Conservation (phyloP, 1,140 invertebrate genomes). For the Drosophila kanapiae region DNA sequence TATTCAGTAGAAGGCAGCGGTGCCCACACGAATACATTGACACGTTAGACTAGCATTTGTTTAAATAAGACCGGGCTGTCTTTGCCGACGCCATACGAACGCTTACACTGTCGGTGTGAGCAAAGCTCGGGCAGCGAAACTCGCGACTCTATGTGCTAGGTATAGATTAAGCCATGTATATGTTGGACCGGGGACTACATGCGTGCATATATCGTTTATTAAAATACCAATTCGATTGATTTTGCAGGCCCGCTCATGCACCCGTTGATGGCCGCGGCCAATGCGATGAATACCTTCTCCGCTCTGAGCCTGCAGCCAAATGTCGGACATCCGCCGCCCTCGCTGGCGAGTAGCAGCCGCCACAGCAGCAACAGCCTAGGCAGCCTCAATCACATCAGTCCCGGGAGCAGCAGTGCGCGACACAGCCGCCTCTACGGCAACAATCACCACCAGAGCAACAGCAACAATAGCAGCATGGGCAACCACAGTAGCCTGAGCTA, state of each 20-base stretch:
- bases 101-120: too few relatives aligned
- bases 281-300: slow-evolving; percentile 71
- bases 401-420: slow-evolving; percentile 13
- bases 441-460: slow-evolving; percentile 38
- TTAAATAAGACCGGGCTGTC: too few relatives aligned
- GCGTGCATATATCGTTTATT: background rate
- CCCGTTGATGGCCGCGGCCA: slow-evolving; percentile 50
- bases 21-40: too few relatives aligned
- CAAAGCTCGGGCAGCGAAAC: too few relatives aligned
- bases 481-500: slow-evolving; percentile 63
- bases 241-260: slow-evolving; percentile 74
- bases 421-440: slow-evolving; percentile 23
- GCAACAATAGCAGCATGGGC: slow-evolving; percentile 18
- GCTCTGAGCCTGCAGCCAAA: slow-evolving; percentile 60
- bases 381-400: slow-evolving; percentile 67
- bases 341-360: slow-evolving; percentile 21
- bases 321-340: slow-evolving; percentile 24
- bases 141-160: too few relatives aligned
- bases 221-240: background rate
- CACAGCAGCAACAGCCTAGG: slow-evolving; percentile 60
- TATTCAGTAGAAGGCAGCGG: too few relatives aligned
- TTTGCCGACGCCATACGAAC: too few relatives aligned
- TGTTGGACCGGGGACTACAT: too few relatives aligned
- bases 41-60: too few relatives aligned
- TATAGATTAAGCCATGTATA: too few relatives aligned